Conservation (phyloP, 2,797 vertebrate genomes). For the Danio jaintianensis region DNA sequence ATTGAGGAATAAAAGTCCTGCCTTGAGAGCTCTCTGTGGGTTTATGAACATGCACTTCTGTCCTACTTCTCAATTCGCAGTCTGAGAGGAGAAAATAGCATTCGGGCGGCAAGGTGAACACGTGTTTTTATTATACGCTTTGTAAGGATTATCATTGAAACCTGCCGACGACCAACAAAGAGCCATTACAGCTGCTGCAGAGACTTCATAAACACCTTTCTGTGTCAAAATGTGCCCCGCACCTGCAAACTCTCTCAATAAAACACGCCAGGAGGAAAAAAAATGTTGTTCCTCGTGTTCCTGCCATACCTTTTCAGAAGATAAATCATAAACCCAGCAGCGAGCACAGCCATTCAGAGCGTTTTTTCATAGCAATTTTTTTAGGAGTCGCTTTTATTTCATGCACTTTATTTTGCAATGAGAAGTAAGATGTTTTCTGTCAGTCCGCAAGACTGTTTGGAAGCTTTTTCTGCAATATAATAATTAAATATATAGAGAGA, state of each 20-base stretch:
- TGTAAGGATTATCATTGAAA: neutral
- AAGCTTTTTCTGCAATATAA: too few species aligned
- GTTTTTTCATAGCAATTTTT: too few species aligned
- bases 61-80: neutral
- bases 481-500: too few species aligned
- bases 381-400: neutral
- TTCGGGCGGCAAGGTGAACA: neutral
- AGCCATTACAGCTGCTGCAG: neutral
- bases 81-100: slow-evolving; percentile 6
- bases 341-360: neutral
- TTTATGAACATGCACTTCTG: neutral
- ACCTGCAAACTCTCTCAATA: neutral
- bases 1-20: slow-evolving; percentile 10
- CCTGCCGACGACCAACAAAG: slow-evolving; percentile 25
- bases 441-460: too few species aligned
- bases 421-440: too few species aligned
- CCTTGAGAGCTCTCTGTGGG: neutral
- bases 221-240: neutral
- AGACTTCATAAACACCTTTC: neutral
- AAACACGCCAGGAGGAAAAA: neutral
- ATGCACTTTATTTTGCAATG: neutral
- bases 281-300: neutral
- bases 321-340: neutral
- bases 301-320: neutral
- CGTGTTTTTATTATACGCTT: slow-evolving; percentile 7